Base-by-base conservation (phyloP, 2,888 invertebrate species). In the Ectemnius continuus region DNA sequence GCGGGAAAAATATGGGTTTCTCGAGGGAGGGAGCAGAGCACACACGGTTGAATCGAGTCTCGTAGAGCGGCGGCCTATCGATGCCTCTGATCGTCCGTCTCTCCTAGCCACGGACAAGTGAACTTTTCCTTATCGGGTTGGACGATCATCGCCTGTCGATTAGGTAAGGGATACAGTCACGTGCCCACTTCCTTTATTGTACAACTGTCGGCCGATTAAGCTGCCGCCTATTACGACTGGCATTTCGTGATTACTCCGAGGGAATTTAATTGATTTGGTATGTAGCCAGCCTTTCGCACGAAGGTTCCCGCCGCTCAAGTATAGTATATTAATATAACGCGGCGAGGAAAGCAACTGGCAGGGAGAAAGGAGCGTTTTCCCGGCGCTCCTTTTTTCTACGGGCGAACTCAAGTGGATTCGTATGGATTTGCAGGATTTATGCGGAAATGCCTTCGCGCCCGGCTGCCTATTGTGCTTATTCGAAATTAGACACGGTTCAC, bases 71-170 rank as follows among this genome's bases (percentile, higher is more conserved):
- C 61, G 61, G 78, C 60, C 83, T 78, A 80, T 83, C 83, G 80
- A 76, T 75, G 67, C 57, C 36, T 48, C 61, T 61, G 73, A 83
- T 83, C 81, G 79, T 79, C 62, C 73, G 77, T 79, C 81, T 77
- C 70, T 78, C 78, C 74, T 75, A 77, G 76, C 57, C 61, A 77
- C 60, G 66, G 62, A 77, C 78, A 79, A 81, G 80, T 83, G 83
- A 84, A 83, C 84, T 84, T 84, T 84, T 66, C 77, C 71, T 79
- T 84, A 82, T 82, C 85, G 76, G 62, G 64, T 70, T 69, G 73
- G 62, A 47, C 75, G 76, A 84, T 85, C 83, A 78, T 82, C 78
- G 74, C 23, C 62, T 75, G 66, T 65, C 64, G 76, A 78, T 83
- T 81, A 78, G 61, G 79, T 68, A 84, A 85, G 75, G 73, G 36